A percentile compares a stretch with the other conserved stretches of the same genome.
Conservation (phyloP, 2,113 vertebrate species). For the Nymphicus hollandicus region DNA sequence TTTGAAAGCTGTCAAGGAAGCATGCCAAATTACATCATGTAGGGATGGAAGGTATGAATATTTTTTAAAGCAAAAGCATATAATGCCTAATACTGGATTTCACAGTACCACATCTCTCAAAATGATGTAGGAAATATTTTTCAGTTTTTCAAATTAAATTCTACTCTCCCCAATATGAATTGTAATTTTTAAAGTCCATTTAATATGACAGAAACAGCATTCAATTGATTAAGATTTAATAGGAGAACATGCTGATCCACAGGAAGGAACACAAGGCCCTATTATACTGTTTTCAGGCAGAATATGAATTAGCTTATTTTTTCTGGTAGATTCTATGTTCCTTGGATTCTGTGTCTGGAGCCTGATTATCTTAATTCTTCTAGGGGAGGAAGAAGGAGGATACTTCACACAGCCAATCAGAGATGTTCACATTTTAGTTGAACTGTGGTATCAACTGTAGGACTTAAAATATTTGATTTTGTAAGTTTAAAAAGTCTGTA, state of each 20-base stretch:
- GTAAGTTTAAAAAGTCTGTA: neutral
- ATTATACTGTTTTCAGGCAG: neutral
- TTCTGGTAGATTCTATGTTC: neutral
- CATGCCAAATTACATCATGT: neutral
- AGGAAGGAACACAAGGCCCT: neutral
- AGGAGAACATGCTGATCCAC: neutral
- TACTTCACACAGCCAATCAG: neutral
- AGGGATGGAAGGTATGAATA: neutral
- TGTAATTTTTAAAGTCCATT: neutral
- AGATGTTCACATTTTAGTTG: neutral
- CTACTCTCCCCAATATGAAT: neutral
- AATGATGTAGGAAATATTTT: neutral
- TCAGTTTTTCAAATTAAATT: neutral
- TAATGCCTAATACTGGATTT: neutral
- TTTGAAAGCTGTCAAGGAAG: neutral
- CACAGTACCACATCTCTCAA: neutral
- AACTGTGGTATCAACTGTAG: neutral
- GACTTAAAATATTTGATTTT: neutral
- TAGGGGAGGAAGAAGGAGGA: neutral
- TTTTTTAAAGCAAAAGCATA: constrained; percentile 8
- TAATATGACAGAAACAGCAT: neutral
- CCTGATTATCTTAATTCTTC: neutral
- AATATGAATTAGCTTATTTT: neutral
- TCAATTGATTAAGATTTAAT: neutral
- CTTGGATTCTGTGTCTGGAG: neutral